Evolutionary conservation across 2,888 invertebrate genomes (phyloP).

Genomic region (Polydrusus cervinus): DNA sequence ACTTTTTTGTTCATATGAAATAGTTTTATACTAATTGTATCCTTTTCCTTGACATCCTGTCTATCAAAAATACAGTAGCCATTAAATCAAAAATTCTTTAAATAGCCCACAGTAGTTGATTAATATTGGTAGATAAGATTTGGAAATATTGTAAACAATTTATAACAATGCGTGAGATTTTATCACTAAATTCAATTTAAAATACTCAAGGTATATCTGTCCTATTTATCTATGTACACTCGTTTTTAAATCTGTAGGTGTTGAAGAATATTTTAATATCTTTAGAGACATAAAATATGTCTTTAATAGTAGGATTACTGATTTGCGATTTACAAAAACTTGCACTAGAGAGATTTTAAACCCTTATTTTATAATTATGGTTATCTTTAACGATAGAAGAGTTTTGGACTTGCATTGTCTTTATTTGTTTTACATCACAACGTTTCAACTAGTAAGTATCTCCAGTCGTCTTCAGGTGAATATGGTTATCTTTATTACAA

Average conservation of each 20-base stretch:
- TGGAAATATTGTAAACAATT: slow-evolving; percentile 52
- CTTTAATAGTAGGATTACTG: too few relatives aligned
- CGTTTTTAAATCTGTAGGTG: slow-evolving; percentile 24
- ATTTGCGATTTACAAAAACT: too few relatives aligned
- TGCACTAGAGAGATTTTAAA: too few relatives aligned
- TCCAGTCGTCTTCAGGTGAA: too few relatives aligned
- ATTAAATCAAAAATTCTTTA: slow-evolving; percentile 33
- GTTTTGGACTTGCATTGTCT: too few relatives aligned
- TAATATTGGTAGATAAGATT: slow-evolving; percentile 45
- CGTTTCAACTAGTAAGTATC: too few relatives aligned
- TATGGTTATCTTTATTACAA: too few relatives aligned
- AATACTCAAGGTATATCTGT: slow-evolving; percentile 34
- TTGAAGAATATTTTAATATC: slow-evolving; percentile 10
- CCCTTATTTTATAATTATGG: too few relatives aligned
- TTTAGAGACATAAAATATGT: neutral
- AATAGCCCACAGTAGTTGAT: slow-evolving; percentile 42
- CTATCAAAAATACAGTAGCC: slow-evolving; percentile 30
- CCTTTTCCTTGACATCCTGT: slow-evolving; percentile 15
- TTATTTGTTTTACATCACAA: too few relatives aligned
- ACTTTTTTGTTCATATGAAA: too few relatives aligned
- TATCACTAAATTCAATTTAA: slow-evolving; percentile 51
- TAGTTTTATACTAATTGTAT: neutral
- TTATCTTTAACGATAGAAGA: too few relatives aligned
- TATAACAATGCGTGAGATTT: slow-evolving; percentile 46
- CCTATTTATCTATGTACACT: slow-evolving; percentile 24